Evolutionary conservation across 2,797 vertebrate genomes (phyloP), one percentile per base, ranked within the genome.

Genomic region (Pteronotus mesoamericanus): DNA sequence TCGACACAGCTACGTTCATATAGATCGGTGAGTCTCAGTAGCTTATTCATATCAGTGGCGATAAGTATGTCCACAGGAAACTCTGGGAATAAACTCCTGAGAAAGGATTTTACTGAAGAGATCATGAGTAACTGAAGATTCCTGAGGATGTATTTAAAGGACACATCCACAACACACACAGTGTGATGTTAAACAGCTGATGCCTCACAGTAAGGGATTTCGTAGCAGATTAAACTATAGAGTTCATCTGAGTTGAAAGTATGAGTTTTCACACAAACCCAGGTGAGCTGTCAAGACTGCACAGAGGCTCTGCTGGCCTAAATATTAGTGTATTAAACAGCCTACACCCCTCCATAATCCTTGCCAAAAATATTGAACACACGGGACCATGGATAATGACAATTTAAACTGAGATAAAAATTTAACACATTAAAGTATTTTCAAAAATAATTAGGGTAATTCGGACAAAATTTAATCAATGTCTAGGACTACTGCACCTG

Each of bases 331-430:
- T 6, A 51, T 37, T 3, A 10, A 34, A 42, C 14, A 75, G 42
- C 1, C 1, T 85, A 15, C 0, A 48, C 6, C 29, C 1, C 1
- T 5, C 48, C 18, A 48, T 1, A 83, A 14, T 22, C 59, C 5
- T 59, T 84, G 9, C 1, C 32, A 14, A 22, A 16, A 42, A 4
- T 91, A 78, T 75, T 14, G 53, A n/a, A 42, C 14, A 44, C 46
- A 48, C 68, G 10, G 0, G 44, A 11, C 1, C 5, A n/a, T 37
- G 24, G 9, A 26, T 48, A 59, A 75, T 29, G n/a, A 24, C 9
- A 85, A 32, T 61, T 5, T 92, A 51, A n/a, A 68, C 2, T 78
- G 34, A 9, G 18, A 29, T 78, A 19, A 68, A 82, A 86, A 29
- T 14, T 9, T 37, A 46, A 66, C 24, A 64, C 6, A 69, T 9